Percentiles rank a stretch among this genome's conserved stretches.
Conservation (phyloP, 2,113 vertebrate species). For the Accipiter virgatus region DNA sequence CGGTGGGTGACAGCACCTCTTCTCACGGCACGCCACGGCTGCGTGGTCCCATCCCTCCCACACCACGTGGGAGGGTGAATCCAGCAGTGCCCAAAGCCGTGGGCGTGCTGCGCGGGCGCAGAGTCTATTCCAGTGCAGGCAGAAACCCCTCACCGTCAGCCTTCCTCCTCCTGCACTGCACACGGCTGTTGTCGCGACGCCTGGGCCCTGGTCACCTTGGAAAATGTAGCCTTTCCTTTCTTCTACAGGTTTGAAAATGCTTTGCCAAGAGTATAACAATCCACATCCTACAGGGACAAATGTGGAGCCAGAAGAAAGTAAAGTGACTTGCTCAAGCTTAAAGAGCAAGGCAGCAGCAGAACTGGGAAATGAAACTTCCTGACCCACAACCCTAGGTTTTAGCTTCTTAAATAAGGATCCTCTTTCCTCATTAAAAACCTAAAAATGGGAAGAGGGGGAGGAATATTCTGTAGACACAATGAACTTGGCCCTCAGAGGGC, state of each 20-base stretch:
- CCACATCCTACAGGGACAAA: neutral
- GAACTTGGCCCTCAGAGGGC: conserved; percentile 12
- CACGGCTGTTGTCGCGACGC: accelerated
- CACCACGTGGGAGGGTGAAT: neutral
- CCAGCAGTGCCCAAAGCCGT: neutral
- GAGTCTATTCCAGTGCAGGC: neutral
- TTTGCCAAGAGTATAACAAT: neutral
- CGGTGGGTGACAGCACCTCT: neutral
- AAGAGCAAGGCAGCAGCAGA: neutral
- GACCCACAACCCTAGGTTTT: neutral
- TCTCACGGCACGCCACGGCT: accelerated
- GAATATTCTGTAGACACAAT: neutral
- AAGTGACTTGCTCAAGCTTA: neutral
- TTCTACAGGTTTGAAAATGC: neutral
- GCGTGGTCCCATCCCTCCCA: neutral
- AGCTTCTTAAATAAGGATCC: conserved; percentile 1
- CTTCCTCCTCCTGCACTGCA: neutral
- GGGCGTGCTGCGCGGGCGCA: accelerated
- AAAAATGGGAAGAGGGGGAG: neutral
- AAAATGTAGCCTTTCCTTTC: neutral
- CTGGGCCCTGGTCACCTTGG: neutral
- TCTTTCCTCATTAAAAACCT: conserved; percentile 40
- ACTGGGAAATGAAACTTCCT: conserved; percentile 11
- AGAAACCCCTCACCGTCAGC: neutral
- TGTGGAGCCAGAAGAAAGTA: neutral